Base-by-base conservation (phyloP, 2,113 vertebrate genomes). In the Crotophaga sulcirostris region DNA sequence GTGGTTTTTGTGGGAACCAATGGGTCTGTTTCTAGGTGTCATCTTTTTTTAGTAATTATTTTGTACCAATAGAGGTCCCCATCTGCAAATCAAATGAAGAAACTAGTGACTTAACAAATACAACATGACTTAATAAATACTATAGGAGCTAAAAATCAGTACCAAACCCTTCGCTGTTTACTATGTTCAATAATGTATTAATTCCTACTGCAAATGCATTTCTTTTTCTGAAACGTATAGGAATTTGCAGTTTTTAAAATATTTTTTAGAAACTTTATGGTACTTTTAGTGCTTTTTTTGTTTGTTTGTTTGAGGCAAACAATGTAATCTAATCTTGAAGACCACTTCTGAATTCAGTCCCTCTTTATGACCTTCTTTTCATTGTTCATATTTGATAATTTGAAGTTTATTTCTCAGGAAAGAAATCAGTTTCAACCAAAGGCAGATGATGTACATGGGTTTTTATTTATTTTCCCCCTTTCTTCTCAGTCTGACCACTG, bases 21-120 rank as follows among this genome's bases (percentile, higher is more conserved):
- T 36, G 56, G 63, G 44, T 63, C 16, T 70, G 47, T 89, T 91
- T 60, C 60, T 72, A 68, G 92, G 76, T 89, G 88, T 94, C 70
- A 14, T 16, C 18, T 91, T 94, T 89, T 89, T 89, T 90, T 90
- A 78, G 55, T 87, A 96, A 97, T 98, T 97, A 64, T 74, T 96
- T 97, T 95, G 97, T 92, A 97, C 98, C 98, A 97, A 98, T 96
- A 98, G 98, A 97, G 98, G 98, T 98, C 98, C 97, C 97, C 97
- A 98, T 98, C 97, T 98, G 96, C 98, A 98, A 98, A 97, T 98
- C 94, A 93, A 97, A 97, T 95, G 91, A 95, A 92, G 84, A 87
- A 88, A 84, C 64, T 93, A 93, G 60, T 92, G 92, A 69, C 38
- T 87, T 95, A 88, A 91, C 85, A 89, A 83, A 95, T 67, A 42